Conservation (phyloP, 2,113 vertebrate genomes). For the Platichthys stellatus region DNA sequence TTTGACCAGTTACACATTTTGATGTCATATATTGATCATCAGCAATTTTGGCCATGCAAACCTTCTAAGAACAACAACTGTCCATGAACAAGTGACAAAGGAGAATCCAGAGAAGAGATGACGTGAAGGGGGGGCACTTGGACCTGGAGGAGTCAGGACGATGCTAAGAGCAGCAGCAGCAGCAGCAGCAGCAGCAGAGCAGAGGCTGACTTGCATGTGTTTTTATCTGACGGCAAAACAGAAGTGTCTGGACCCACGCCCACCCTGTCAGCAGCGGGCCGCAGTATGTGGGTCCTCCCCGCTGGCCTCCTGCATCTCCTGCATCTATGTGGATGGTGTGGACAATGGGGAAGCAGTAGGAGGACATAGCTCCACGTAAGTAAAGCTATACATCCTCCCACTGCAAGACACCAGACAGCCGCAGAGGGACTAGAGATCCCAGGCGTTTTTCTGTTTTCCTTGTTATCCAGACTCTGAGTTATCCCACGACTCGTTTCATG, state of each 20-base stretch:
- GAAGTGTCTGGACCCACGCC: neutral
- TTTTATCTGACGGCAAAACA: neutral
- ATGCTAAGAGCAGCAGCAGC: too few species aligned
- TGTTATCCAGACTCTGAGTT: neutral
- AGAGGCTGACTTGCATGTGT: neutral
- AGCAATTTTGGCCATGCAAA: too few species aligned
- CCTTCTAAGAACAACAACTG: neutral
- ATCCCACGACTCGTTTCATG: neutral
- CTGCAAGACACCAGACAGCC: neutral
- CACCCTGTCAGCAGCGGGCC: neutral
- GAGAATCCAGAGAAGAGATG: neutral
- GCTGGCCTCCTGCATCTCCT: neutral
- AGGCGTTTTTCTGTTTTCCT: neutral
- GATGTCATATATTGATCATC: too few species aligned
- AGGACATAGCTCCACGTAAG: constrained; percentile 33
- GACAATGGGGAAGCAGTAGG: constrained; percentile 34
- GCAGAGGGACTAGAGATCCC: neutral
- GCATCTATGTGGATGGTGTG: constrained; percentile 10
- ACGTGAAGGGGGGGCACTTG: neutral
- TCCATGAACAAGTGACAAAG: too few species aligned
- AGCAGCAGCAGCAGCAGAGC: neutral
- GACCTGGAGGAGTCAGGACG: neutral
- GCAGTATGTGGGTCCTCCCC: neutral
- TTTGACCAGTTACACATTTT: too few species aligned
- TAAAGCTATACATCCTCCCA: constrained; percentile 7